Percentiles rank a stretch among this genome's conserved stretches.
Conservation (phyloP, 2,888 invertebrate genomes). For the Drosophila aldrichi region DNA sequence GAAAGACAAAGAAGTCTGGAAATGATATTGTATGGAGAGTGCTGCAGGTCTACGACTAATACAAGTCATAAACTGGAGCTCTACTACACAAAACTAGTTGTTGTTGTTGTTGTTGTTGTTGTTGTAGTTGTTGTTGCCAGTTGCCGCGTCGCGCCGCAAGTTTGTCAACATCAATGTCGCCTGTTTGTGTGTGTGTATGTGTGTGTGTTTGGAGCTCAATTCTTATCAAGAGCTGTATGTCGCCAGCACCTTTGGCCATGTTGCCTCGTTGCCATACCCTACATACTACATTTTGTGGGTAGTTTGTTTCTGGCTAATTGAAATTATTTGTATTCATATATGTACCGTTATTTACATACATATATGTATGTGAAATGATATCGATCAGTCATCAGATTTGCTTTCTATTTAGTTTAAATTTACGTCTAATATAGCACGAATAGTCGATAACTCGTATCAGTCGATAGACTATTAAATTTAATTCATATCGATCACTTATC, state of each 20-base stretch:
- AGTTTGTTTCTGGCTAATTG: background rate
- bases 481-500: background rate
- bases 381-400: too few species aligned
- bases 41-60: constrained; percentile 70
- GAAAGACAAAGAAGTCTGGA: constrained; percentile 9
- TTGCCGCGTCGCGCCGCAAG: constrained; percentile 53
- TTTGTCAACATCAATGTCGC: constrained; percentile 74
- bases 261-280: background rate
- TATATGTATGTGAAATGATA: too few species aligned
- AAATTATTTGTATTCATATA: too few species aligned
- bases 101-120: constrained; percentile 48
- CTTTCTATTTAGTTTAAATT: too few species aligned
- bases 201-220: constrained; percentile 51
- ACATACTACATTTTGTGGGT: background rate
- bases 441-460: background rate
- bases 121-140: constrained; percentile 27
- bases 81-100: constrained; percentile 74
- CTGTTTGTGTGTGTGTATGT: constrained; percentile 35
- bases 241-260: constrained; percentile 43
- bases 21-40: constrained; percentile 48
- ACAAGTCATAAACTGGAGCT: constrained; percentile 76
- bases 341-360: too few species aligned
- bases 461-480: background rate
- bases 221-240: constrained; percentile 78
- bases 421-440: too few species aligned